Conservation (phyloP, 2,113 vertebrate genomes). For the Micronycteris hirsuta region DNA sequence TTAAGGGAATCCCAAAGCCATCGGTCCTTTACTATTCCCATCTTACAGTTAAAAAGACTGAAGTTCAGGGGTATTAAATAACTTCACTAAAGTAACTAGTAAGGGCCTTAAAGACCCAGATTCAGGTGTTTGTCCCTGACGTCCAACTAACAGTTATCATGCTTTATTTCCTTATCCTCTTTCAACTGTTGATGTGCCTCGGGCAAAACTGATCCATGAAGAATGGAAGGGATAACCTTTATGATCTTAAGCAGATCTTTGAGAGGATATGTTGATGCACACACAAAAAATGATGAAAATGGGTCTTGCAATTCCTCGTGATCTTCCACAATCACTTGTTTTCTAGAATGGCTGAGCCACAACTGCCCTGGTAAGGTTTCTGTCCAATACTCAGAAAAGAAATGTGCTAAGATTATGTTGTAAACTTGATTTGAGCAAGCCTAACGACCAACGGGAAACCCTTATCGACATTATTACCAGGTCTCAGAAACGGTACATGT, state of each 20-base stretch:
- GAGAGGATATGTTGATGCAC: neutral
- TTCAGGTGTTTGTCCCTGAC: neutral
- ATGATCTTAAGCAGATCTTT: neutral
- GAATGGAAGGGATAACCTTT: neutral
- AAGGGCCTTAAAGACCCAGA: neutral
- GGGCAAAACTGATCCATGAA: neutral
- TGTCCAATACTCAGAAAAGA: conserved; percentile 48
- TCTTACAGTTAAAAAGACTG: neutral
- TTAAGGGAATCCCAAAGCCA: neutral
- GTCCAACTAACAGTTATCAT: neutral
- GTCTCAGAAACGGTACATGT: neutral
- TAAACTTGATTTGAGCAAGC: conserved; percentile 39
- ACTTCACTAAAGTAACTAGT: neutral
- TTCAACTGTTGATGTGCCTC: neutral
- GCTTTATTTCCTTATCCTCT: neutral
- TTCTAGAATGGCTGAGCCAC: neutral
- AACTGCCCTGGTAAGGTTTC: conserved; percentile 42
- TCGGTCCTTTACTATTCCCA: neutral
- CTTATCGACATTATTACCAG: neutral
- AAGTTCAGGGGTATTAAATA: neutral
- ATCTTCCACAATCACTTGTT: neutral
- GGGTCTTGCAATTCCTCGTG: neutral
- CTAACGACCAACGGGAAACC: neutral
- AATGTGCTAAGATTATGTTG: conserved; percentile 7
- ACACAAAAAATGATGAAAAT: neutral